Evolutionary conservation across 2,797 vertebrate species (phyloP).

Genomic region (Mormyrops attenuatus): DNA sequence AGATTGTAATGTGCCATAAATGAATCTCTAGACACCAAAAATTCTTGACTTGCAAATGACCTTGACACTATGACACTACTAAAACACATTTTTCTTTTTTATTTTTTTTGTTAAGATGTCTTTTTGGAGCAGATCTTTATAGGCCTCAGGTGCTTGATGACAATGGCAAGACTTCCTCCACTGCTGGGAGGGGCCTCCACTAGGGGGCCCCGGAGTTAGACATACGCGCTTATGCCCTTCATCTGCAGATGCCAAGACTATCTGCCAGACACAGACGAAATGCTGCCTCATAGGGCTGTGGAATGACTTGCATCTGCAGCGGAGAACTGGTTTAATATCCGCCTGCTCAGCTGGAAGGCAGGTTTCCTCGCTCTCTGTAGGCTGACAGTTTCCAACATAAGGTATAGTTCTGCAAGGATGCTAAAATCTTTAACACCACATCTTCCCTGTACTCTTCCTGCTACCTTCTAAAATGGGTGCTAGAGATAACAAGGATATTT

Average conservation of each 20-base stretch:
- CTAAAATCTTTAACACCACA: conserved; percentile 42
- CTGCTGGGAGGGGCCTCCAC: conserved; percentile 49
- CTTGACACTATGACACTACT: conserved; percentile 56
- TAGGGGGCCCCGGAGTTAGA: conserved; percentile 1
- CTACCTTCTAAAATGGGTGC: not conserved
- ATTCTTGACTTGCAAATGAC: conserved; percentile 59
- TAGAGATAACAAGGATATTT: not conserved
- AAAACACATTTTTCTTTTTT: conserved; percentile 59
- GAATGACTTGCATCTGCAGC: not conserved
- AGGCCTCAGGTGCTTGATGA: conserved; percentile 54
- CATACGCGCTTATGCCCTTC: not conserved
- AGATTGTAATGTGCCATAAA: conserved; percentile 10
- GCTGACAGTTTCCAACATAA: not conserved
- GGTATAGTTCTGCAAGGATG: conserved; percentile 32
- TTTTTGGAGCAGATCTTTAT: conserved; percentile 23
- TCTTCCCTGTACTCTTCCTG: conserved; percentile 36
- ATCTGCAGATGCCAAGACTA: not conserved
- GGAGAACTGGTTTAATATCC: conserved; percentile 19
- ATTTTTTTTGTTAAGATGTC: conserved; percentile 63
- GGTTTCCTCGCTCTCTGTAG: conserved; percentile 48
- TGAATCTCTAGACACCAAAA: conserved; percentile 7
- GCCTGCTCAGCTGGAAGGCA: conserved; percentile 12
- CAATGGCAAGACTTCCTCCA: conserved; percentile 53
- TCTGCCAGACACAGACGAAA: not conserved
- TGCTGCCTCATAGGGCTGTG: not conserved